Conservation (phyloP, 2,888 invertebrate species). For the Tachina grossa region DNA sequence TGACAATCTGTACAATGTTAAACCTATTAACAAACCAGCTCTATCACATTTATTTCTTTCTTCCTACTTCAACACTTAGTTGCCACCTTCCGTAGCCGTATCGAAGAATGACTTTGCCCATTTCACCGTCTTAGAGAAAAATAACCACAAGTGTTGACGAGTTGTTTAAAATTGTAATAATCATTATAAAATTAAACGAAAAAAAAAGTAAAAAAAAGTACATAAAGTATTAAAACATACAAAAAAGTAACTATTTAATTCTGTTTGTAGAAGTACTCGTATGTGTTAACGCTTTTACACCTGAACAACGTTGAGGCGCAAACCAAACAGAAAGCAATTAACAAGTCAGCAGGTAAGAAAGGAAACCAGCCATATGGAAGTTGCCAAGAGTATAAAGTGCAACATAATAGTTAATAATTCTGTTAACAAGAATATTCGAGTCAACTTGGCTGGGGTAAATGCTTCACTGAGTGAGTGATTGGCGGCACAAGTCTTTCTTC, state of each 20-base stretch:
- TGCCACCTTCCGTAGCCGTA: background rate
- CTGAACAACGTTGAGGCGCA: constrained; percentile 28
- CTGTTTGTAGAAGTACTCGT: background rate
- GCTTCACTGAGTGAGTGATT: constrained; percentile 35
- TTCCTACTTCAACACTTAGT: background rate
- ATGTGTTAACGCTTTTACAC: constrained; percentile 59
- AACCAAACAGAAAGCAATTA: constrained; percentile 32
- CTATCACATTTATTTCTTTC: background rate
- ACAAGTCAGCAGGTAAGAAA: constrained; percentile 5
- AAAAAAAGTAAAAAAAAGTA: constrained; percentile 6
- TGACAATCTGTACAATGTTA: background rate
- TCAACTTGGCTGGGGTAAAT: constrained; percentile 42
- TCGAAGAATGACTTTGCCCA: background rate
- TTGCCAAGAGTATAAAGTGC: constrained; percentile 36
- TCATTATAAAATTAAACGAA: background rate
- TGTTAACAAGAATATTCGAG: constrained; percentile 57
- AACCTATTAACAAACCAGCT: background rate
- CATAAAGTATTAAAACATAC: too few species aligned
- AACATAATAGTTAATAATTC: constrained; percentile 63
- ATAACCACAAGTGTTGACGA: constrained; percentile 37
- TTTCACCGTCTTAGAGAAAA: constrained; percentile 23
- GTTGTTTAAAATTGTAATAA: constrained; percentile 32
- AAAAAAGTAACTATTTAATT: background rate
- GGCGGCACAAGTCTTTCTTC: constrained; percentile 59
- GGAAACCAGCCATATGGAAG: constrained; percentile 32